Percentiles rank a stretch among this genome's conserved stretches.
Conservation (phyloP, 2,888 invertebrate species). For the Drosophila kuntzei region DNA sequence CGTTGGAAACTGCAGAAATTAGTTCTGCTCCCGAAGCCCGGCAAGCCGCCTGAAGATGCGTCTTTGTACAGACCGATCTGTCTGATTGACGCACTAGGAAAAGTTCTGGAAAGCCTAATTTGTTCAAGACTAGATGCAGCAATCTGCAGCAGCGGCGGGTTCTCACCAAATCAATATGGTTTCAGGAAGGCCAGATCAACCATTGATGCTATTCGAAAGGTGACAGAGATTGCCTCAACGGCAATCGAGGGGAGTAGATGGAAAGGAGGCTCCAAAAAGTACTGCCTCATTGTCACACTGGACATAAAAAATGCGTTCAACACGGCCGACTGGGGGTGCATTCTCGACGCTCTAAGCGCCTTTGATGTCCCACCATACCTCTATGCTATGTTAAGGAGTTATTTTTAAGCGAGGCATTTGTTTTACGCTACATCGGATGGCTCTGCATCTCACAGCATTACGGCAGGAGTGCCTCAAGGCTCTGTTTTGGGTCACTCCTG, state of each 20-base stretch:
- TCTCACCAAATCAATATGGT: background rate
- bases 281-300: background rate
- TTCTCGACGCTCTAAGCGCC: background rate
- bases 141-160: background rate
- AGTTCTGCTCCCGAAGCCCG: background rate
- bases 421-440: no score
- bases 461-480: no score
- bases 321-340: background rate
- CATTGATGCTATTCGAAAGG: background rate
- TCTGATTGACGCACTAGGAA: background rate
- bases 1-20: background rate
- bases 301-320: background rate
- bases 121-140: background rate
- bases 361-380: background rate
- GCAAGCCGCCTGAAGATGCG: background rate
- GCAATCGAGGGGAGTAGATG: background rate
- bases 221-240: background rate
- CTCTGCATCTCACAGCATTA: no score
- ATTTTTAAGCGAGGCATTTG: no score
- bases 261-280: background rate
- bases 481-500: no score
- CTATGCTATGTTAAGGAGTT: background rate
- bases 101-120: background rate
- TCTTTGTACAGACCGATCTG: slow-evolving; percentile 4
- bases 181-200: background rate